Conservation (phyloP, 2,113 vertebrate species). For the Anser brachyrhynchus region DNA sequence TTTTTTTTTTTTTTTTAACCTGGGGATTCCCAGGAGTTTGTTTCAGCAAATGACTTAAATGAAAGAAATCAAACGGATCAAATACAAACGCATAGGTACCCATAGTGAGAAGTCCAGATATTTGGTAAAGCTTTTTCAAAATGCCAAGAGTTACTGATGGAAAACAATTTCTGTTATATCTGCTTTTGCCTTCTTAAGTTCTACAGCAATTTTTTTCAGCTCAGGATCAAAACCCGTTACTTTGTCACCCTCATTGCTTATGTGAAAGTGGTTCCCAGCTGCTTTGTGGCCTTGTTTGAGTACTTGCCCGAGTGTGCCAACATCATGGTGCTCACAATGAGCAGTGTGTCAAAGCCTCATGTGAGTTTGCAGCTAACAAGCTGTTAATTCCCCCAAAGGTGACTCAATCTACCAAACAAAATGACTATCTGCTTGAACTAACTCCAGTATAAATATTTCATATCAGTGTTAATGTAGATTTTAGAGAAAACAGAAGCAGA, state of each 20-base stretch:
- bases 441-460: background rate
- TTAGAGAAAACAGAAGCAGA: background rate
- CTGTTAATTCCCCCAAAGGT: background rate
- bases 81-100: background rate
- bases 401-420: background rate
- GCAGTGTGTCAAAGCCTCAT: background rate
- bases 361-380: background rate
- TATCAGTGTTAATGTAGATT: background rate
- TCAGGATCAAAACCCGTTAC: background rate
- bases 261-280: background rate
- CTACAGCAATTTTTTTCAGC: background rate
- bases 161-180: background rate
- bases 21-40: background rate
- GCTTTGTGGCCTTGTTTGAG: background rate
- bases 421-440: background rate
- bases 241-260: background rate
- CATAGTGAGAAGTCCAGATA: background rate
- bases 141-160: background rate
- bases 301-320: background rate
- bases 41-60: background rate
- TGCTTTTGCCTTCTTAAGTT: background rate
- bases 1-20: background rate
- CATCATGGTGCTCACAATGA: background rate
- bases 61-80: background rate
- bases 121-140: background rate